Conservation (phyloP, 2,797 vertebrate genomes). For the Muraenolepis orangiensis region DNA sequence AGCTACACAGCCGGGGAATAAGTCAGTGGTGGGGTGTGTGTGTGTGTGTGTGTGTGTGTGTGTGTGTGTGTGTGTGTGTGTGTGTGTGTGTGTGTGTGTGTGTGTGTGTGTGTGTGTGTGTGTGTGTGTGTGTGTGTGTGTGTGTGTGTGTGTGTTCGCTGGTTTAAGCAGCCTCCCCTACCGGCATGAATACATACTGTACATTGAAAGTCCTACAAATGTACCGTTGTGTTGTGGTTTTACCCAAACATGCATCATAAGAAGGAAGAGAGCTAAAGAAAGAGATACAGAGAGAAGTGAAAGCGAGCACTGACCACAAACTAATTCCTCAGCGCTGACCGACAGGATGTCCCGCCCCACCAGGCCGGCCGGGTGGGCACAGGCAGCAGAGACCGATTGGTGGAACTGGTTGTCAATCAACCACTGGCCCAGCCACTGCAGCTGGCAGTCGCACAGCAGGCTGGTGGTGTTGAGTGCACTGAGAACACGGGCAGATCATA, state of each 20-base stretch:
- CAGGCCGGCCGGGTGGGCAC: conserved; percentile 83
- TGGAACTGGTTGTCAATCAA: conserved; percentile 75
- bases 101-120: too few relatives aligned
- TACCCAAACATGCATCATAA: not conserved
- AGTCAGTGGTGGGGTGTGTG: too few relatives aligned
- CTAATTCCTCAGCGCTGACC: conserved; percentile 83
- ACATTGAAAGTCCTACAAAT: not conserved
- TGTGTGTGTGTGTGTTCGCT: too few relatives aligned
- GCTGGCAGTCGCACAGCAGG: conserved; percentile 90
- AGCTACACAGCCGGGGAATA: not conserved
- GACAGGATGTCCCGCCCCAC: conserved; percentile 77
- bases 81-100: too few relatives aligned
- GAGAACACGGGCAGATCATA: conserved; percentile 31
- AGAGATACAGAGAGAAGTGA: not conserved
- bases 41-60: too few relatives aligned
- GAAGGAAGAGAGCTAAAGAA: not conserved
- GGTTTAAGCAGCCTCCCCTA: too few relatives aligned
- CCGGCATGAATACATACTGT: not conserved
- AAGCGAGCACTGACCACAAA: conserved; percentile 84
- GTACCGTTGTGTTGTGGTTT: too few relatives aligned
- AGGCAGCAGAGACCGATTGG: conserved; percentile 76
- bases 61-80: too few relatives aligned
- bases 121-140: too few relatives aligned
- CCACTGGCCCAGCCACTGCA: conserved; percentile 88
- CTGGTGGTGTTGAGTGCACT: conserved; percentile 89